Conservation (phyloP, 2,888 invertebrate genomes). For the Epinotia demarniana region DNA sequence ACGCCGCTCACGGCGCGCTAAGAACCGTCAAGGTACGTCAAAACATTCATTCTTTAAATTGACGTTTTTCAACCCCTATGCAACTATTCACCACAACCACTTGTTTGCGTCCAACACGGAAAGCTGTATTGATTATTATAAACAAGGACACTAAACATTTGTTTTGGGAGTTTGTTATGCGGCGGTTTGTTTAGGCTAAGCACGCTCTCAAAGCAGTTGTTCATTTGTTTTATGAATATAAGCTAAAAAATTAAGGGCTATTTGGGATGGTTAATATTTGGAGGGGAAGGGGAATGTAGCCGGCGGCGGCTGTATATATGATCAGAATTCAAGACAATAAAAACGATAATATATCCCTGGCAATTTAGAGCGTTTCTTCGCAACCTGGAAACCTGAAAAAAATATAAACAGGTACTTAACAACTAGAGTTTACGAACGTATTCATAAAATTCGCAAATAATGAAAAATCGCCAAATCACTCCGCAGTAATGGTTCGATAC, state of each 20-base stretch:
- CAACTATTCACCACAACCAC: slow-evolving; percentile 41
- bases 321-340: slow-evolving; percentile 34
- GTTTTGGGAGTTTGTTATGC: slow-evolving; percentile 39
- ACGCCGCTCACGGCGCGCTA: slow-evolving; percentile 83
- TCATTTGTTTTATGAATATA: slow-evolving; percentile 33
- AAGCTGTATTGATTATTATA: slow-evolving; percentile 51
- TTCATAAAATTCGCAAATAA: not conserved
- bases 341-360: slow-evolving; percentile 37
- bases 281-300: slow-evolving; percentile 10
- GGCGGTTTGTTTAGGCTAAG: slow-evolving; percentile 52
- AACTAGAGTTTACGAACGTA: slow-evolving; percentile 5
- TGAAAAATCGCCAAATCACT: slow-evolving; percentile 19
- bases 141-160: slow-evolving; percentile 48
- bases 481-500: not conserved
- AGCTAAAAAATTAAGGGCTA: not conserved
- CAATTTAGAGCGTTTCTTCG: slow-evolving; percentile 16
- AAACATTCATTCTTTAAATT: slow-evolving; percentile 15
- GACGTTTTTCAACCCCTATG: slow-evolving; percentile 13
- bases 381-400: slow-evolving; percentile 2
- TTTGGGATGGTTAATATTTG: not conserved
- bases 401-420: slow-evolving; percentile 24
- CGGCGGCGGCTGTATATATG: slow-evolving; percentile 31
- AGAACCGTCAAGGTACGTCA: slow-evolving; percentile 86
- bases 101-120: slow-evolving; percentile 38
- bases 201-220: slow-evolving; percentile 38